Conservation (phyloP, 2,888 invertebrate species). For the Andrena fulva region DNA sequence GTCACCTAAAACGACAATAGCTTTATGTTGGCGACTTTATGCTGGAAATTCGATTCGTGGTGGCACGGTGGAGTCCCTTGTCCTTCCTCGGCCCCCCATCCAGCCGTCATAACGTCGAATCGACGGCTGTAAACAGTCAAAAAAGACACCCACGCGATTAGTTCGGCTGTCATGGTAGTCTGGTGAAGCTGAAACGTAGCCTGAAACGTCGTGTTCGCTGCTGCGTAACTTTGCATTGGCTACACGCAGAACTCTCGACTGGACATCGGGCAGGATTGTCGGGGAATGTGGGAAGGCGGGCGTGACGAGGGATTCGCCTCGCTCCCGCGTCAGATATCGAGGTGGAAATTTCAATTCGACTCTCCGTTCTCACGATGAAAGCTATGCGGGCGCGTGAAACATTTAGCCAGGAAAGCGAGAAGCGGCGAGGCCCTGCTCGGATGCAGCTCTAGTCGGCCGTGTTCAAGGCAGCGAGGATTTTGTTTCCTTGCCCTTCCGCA, state of each 20-base stretch:
- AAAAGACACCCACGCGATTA: conserved; percentile 78
- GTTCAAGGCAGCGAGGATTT: conserved; percentile 12
- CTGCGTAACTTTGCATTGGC: neutral
- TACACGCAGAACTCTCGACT: neutral
- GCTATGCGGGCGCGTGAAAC: neutral
- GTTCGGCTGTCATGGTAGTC: conserved; percentile 55
- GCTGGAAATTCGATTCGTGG: conserved; percentile 29
- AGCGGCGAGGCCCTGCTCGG: neutral
- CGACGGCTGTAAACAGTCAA: conserved; percentile 78
- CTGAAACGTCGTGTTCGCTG: conserved; percentile 49
- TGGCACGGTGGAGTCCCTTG: conserved; percentile 16
- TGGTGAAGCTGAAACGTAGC: conserved; percentile 47
- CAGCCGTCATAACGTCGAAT: conserved; percentile 21
- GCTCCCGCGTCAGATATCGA: neutral
- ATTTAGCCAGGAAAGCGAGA: conserved; percentile 21
- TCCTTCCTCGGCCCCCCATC: neutral
- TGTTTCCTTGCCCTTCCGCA: neutral
- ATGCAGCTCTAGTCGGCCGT: neutral
- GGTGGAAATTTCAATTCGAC: neutral
- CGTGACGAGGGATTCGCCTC: neutral
- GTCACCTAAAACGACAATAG: conserved; percentile 82
- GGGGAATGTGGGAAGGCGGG: neutral
- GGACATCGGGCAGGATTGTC: neutral
- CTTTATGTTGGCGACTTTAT: conserved; percentile 72
- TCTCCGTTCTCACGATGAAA: neutral